phyloP scores from a whole-genome alignment of 2,888 invertebrate genomes.

The Scelioninae gen. 1 region DNA sequence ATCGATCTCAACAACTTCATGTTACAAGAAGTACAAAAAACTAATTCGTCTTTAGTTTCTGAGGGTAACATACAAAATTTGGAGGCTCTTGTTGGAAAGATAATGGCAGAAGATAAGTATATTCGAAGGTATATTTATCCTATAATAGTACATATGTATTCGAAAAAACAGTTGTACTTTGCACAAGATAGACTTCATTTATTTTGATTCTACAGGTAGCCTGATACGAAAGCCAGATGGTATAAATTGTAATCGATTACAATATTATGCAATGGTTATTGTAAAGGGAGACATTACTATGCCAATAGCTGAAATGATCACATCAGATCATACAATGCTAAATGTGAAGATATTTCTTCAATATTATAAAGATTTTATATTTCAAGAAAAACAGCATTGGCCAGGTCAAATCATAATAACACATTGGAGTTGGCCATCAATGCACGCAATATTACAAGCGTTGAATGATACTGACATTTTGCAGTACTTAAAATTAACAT shows the following conservation, averaged over 20 bases:
- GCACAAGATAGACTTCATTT: neutral
- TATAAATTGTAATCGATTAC: conserved; percentile 16
- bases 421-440: conserved; percentile 23
- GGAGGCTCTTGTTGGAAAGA: neutral
- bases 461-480: neutral
- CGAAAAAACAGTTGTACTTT: neutral
- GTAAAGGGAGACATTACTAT: conserved; percentile 11
- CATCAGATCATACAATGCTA: conserved; percentile 7
- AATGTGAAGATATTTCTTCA: conserved; percentile 10
- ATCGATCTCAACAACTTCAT: neutral
- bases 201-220: conserved; percentile 30
- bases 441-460: conserved; percentile 15
- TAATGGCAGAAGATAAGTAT: conserved; percentile 16
- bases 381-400: neutral
- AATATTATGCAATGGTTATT: conserved; percentile 22
- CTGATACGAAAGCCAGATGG: conserved; percentile 18
- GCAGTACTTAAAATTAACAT: conserved; percentile 6
- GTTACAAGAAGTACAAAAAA: neutral
- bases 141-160: neutral
- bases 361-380: neutral
- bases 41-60: neutral
- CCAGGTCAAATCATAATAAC: conserved; percentile 22
- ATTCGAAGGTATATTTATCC: conserved; percentile 4
- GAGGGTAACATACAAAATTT: neutral
- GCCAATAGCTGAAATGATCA: conserved; percentile 38